These are phyloP conservation scores for Camponotus vicinus DNA, from an alignment of 1,140 invertebrate species.

Conservation along the genomic window DNA sequence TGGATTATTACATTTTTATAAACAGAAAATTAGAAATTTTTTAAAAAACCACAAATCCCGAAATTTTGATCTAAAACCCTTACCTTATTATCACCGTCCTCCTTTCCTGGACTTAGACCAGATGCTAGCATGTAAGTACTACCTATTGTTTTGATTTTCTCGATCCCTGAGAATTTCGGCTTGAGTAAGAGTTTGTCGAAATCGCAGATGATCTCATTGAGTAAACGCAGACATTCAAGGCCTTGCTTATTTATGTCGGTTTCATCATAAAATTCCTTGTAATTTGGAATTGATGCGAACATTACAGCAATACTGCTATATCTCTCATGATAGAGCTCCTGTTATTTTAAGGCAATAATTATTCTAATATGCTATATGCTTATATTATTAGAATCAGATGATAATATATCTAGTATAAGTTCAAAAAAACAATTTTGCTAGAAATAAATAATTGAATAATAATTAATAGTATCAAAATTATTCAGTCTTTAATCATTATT, in stretches of 20 bases:
- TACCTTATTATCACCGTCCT: conserved; percentile 89
- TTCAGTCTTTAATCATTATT: no score
- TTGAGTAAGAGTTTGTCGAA: conserved; percentile 98
- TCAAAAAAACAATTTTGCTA: no score
- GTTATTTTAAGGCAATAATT: conserved; percentile 73
- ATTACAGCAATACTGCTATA: conserved; percentile 98
- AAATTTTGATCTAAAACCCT: conserved; percentile 64
- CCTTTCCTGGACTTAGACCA: conserved; percentile 95
- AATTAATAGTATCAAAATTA: no score
- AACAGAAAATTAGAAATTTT: not conserved
- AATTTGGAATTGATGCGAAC: conserved; percentile 99
- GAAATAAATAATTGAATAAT: no score
- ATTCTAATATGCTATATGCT: not conserved
- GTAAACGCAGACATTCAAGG: conserved; percentile 95
- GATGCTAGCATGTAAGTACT: conserved; percentile 99
- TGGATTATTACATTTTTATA: not conserved
- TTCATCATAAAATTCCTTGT: conserved; percentile 99
- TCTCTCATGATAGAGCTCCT: conserved; percentile 97
- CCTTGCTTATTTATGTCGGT: conserved; percentile 99
- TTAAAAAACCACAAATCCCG: not conserved
- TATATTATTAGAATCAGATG: not conserved
- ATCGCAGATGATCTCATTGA: conserved; percentile 99
- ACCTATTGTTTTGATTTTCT: conserved; percentile 99
- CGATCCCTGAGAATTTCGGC: conserved; percentile 97
- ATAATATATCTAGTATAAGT: not conserved